These are phyloP conservation scores for Dysdera silvatica DNA, from an alignment of 1,140 invertebrate genomes.

Conservation along the genomic window DNA sequence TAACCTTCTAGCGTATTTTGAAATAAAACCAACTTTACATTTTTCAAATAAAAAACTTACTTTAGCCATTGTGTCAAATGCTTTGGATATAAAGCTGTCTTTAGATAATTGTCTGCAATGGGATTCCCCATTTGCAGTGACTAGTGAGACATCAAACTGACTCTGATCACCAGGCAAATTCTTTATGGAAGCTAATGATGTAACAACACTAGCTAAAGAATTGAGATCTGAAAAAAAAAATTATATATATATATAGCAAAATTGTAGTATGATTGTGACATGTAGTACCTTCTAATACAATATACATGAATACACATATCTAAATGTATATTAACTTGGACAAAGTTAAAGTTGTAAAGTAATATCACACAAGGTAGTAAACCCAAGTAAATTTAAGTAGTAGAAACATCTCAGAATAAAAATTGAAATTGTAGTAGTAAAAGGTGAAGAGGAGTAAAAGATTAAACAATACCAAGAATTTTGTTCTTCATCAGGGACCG, in stretches of 20 bases:
- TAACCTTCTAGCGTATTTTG: not conserved
- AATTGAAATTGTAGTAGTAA: no score
- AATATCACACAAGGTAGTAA: no score
- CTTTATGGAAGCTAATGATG: constrained; percentile 48
- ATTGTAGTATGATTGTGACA: no score
- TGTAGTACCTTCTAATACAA: no score
- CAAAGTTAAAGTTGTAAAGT: no score
- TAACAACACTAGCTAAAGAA: constrained; percentile 50
- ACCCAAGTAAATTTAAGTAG: no score
- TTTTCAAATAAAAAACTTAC: constrained; percentile 36
- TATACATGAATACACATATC: no score
- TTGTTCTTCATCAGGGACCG: no score
- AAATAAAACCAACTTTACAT: not conserved
- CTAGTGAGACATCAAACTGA: constrained; percentile 16
- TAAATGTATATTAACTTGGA: no score
- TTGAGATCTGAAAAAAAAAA: constrained; percentile 42
- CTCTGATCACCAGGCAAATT: constrained; percentile 27
- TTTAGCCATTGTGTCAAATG: constrained; percentile 66
- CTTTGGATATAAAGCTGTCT: constrained; percentile 63
- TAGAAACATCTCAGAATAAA: no score
- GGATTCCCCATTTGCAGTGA: constrained; percentile 50
- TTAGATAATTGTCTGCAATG: constrained; percentile 47
- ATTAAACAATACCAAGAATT: no score
- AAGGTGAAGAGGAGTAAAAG: no score
- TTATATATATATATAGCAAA: not conserved